These are phyloP conservation scores for Caenorhabditis sp. DNA, from an alignment of 2,888 invertebrate species.

Conservation along the genomic window DNA sequence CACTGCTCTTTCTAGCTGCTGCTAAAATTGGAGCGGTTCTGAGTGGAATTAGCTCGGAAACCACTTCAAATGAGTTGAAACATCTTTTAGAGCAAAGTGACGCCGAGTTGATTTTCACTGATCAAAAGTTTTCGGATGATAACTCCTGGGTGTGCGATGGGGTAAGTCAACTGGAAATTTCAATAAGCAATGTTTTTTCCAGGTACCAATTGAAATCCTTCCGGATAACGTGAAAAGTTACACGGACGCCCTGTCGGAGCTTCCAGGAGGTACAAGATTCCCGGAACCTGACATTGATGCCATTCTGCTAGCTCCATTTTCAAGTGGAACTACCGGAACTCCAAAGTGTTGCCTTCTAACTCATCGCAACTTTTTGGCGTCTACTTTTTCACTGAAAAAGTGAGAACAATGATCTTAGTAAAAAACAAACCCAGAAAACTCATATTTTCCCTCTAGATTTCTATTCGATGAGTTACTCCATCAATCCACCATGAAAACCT, in stretches of 20 bases:
- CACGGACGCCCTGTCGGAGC: slow-evolving; percentile 1
- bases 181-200: not conserved
- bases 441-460: slow-evolving; percentile 55
- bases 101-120: slow-evolving; percentile 31
- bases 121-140: not conserved
- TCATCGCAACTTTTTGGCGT: slow-evolving; percentile 78
- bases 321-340: slow-evolving; percentile 76
- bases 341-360: slow-evolving; percentile 80
- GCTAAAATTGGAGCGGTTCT: slow-evolving; percentile 71
- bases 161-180: slow-evolving; percentile 1
- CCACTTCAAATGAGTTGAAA: slow-evolving; percentile 60
- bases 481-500: slow-evolving; percentile 58
- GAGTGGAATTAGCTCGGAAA: slow-evolving; percentile 68
- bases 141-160: not conserved
- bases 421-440: too few species aligned
- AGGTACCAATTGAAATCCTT: slow-evolving; percentile 10
- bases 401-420: slow-evolving; percentile 26
- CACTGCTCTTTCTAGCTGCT: slow-evolving; percentile 70
- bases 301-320: slow-evolving; percentile 72
- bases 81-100: slow-evolving; percentile 36
- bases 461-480: slow-evolving; percentile 65
- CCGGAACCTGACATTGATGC: slow-evolving; percentile 45
- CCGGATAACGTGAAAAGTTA: slow-evolving; percentile 18
- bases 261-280: not conserved
- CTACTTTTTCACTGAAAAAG: slow-evolving; percentile 75